These are phyloP conservation scores for Apostichopus parvimensis DNA, from an alignment of 35 echinoderm and acorn worm genomes.

Conservation along the genomic window DNA sequence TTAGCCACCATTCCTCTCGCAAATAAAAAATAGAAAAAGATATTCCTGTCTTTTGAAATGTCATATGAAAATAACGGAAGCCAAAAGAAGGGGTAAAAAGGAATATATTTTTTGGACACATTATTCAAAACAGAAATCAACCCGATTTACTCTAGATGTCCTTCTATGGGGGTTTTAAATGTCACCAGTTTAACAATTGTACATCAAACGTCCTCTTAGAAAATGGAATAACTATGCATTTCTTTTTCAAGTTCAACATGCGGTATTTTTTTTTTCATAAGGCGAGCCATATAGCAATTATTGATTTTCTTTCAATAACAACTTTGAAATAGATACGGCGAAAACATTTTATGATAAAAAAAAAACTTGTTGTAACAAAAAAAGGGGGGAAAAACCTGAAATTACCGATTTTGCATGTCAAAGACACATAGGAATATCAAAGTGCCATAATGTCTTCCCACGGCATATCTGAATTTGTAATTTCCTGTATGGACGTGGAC, in stretches of 20 bases:
- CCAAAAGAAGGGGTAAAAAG: neutral
- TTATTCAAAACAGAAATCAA: too few relatives aligned
- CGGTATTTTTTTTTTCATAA: too few relatives aligned
- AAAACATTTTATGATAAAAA: neutral
- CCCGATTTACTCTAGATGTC: too few relatives aligned
- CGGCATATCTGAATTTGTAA: constrained; percentile 2
- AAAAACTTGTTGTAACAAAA: neutral
- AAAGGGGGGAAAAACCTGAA: neutral
- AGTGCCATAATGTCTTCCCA: neutral
- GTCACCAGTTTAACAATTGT: neutral
- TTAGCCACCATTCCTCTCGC: too few relatives aligned
- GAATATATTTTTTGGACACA: neutral
- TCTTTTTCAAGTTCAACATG: neutral
- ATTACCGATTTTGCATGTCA: neutral
- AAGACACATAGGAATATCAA: neutral
- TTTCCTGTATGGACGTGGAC: constrained; percentile 22
- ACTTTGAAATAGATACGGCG: neutral
- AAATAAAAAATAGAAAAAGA: too few relatives aligned
- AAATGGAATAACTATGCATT: constrained; percentile 1
- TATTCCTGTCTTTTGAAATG: too few relatives aligned
- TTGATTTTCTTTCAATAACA: constrained; percentile 35
- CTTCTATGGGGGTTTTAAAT: too few relatives aligned
- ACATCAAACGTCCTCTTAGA: neutral
- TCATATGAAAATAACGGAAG: neutral
- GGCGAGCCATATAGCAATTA: neutral